Conservation (phyloP, 2,888 invertebrate species). For the Thecocarcelia acutangulata region DNA sequence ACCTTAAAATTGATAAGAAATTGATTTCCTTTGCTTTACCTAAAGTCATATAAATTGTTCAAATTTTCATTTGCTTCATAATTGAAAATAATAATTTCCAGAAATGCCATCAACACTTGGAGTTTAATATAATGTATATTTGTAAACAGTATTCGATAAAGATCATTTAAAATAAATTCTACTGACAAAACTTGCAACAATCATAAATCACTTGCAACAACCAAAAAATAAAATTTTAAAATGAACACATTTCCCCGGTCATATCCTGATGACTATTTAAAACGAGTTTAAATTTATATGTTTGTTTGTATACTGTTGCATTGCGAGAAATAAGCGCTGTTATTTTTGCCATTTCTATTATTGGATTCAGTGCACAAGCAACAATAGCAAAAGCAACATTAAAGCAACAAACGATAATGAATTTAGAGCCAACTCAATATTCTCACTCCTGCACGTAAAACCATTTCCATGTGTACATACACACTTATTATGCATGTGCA, state of each 20-base stretch:
- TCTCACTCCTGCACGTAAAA: background rate
- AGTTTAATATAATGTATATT: constrained; percentile 5
- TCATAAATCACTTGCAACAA: constrained; percentile 53
- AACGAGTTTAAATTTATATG: constrained; percentile 21
- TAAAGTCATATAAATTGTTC: no score
- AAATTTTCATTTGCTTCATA: no score
- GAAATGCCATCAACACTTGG: constrained; percentile 6
- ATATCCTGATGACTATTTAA: constrained; percentile 53
- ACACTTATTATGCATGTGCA: background rate
- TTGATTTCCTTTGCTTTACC: no score
- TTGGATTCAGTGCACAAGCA: constrained; percentile 4
- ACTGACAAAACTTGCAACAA: constrained; percentile 33
- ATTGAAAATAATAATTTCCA: background rate
- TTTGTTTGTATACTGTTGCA: constrained; percentile 27
- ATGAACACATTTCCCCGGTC: constrained; percentile 37
- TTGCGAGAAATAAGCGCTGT: background rate
- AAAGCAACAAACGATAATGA: constrained; percentile 18
- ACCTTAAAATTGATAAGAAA: no score
- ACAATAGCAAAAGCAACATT: background rate
- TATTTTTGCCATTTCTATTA: constrained; percentile 20
- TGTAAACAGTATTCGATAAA: constrained; percentile 16
- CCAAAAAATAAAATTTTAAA: constrained; percentile 19
- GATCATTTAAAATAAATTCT: constrained; percentile 45
- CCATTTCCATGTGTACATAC: no score
- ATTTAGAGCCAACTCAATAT: constrained; percentile 38